Evolutionary conservation across 2,888 invertebrate genomes (phyloP).

Genomic region (Eristalis tenax): DNA sequence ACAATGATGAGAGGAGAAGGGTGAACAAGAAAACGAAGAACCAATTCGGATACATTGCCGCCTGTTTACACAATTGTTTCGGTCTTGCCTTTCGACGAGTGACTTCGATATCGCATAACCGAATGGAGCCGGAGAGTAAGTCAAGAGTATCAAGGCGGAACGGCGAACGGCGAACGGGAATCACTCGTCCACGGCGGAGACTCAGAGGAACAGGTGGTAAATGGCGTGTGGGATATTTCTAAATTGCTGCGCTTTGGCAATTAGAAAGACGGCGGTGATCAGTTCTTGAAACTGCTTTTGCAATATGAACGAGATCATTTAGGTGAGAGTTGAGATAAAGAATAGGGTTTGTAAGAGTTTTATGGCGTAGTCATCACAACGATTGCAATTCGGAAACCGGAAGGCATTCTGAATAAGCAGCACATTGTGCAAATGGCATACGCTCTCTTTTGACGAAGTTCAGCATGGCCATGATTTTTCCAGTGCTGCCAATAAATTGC

Average conservation of each 20-base stretch:
- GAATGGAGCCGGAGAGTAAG: constrained; percentile 28
- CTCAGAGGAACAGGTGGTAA: background rate
- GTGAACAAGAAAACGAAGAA: constrained; percentile 8
- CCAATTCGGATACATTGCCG: background rate
- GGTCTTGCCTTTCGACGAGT: constrained; percentile 30
- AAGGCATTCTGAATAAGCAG: too few relatives aligned
- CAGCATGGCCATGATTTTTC: too few relatives aligned
- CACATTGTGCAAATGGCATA: too few relatives aligned
- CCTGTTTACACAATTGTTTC: constrained; percentile 33
- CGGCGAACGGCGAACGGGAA: constrained; percentile 26
- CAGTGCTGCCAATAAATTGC: too few relatives aligned
- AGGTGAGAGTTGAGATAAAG: background rate
- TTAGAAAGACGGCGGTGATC: background rate
- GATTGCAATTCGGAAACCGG: too few relatives aligned
- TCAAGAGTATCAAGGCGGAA: constrained; percentile 61
- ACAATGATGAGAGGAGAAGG: background rate
- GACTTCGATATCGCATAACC: constrained; percentile 45
- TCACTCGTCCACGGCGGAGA: constrained; percentile 6
- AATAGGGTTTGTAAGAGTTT: too few relatives aligned
- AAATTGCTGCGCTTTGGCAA: background rate
- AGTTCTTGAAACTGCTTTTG: background rate
- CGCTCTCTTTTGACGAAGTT: too few relatives aligned
- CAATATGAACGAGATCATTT: background rate
- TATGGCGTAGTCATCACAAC: too few relatives aligned
- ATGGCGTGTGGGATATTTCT: background rate